A percentile compares a stretch with the other conserved stretches of the same genome.
phyloP scores from a whole-genome alignment of 2,797 vertebrate genomes.

The Mycteria americana region DNA sequence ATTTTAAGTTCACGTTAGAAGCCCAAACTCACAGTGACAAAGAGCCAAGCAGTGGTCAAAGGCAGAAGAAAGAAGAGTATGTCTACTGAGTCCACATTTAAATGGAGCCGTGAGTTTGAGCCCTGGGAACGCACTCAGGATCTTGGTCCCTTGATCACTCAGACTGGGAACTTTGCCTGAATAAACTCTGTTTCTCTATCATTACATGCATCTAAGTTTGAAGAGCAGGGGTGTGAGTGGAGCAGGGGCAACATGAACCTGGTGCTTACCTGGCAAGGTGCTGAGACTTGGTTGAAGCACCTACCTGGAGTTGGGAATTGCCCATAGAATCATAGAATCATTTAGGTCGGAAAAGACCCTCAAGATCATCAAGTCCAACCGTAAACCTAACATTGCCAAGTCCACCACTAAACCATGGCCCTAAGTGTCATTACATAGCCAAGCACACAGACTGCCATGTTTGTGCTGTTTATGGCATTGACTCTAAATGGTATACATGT shows the following conservation, averaged over 20 bases:
- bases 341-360: no score
- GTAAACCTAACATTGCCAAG: no score
- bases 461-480: not conserved
- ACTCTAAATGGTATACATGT: not conserved
- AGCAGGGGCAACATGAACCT: not conserved
- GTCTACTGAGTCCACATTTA: not conserved
- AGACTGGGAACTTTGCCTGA: not conserved
- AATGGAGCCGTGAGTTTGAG: not conserved
- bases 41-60: not conserved
- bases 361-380: no score
- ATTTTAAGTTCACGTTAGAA: not conserved
- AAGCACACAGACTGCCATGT: not conserved
- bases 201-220: not conserved
- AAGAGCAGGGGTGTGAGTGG: not conserved
- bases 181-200: not conserved
- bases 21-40: not conserved
- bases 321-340: no score
- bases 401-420: no score
- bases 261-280: not conserved
- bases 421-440: not conserved
- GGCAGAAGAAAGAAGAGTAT: not conserved
- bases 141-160: not conserved
- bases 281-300: not conserved
- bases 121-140: not conserved
- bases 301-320: not conserved